phyloP scores from a whole-genome alignment of 2,797 vertebrate species.

The Netta rufina region DNA sequence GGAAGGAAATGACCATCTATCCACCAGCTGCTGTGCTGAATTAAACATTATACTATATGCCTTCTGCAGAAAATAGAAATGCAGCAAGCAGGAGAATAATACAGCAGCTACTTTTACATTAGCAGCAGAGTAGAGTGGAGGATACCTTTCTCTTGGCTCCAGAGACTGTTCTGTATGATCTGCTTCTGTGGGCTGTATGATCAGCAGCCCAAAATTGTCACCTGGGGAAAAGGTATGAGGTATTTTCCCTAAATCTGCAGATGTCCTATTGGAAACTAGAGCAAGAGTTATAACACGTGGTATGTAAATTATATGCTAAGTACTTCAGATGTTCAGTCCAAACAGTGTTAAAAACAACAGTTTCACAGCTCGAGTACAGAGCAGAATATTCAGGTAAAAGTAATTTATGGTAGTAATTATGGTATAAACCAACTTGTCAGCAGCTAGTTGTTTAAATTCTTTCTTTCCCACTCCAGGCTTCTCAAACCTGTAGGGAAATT shows the following conservation, averaged over 20 bases:
- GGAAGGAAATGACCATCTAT: neutral
- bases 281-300: neutral
- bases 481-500: conserved; percentile 60
- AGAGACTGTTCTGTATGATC: neutral
- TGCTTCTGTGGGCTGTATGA: neutral
- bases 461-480: conserved; percentile 10
- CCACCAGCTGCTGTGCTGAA: neutral
- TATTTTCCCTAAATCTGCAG: neutral
- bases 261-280: neutral
- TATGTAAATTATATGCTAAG: conserved; percentile 1
- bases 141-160: neutral
- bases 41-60: neutral
- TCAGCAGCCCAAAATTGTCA: neutral
- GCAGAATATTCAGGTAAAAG: conserved; percentile 22
- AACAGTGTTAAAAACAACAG: neutral
- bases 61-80: neutral
- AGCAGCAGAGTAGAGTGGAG: neutral
- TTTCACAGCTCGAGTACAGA: neutral
- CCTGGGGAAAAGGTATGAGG: neutral
- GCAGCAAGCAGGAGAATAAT: neutral
- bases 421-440: conserved; percentile 51
- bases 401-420: conserved; percentile 54
- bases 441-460: conserved; percentile 36
- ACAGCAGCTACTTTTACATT: neutral
- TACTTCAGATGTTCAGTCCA: neutral